A percentile compares a stretch with the other conserved stretches of the same genome.
phyloP scores from a whole-genome alignment of 1,140 invertebrate species.

The Acromyrmex echinatior region DNA sequence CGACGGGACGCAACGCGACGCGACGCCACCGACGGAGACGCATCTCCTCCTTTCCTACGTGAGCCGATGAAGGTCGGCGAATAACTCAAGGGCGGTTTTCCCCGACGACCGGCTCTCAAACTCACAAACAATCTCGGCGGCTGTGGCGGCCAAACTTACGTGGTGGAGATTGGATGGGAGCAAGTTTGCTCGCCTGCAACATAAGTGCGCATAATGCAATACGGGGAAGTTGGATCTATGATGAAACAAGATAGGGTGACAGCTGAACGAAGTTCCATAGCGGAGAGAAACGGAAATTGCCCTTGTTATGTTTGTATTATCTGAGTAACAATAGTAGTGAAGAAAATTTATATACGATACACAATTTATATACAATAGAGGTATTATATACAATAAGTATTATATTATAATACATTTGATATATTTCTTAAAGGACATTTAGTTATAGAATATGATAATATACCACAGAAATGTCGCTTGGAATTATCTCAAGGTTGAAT shows the following conservation, averaged over 20 bases:
- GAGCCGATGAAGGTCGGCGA: constrained; percentile 23
- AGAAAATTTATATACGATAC: not conserved
- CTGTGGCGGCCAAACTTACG: constrained; percentile 25
- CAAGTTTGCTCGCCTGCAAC: constrained; percentile 33
- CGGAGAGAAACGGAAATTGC: not conserved
- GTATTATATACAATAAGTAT: not conserved
- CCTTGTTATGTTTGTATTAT: not conserved
- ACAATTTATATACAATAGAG: not conserved
- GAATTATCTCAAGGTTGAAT: constrained; percentile 1
- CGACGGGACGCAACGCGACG: not conserved
- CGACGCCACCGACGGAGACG: constrained; percentile 5
- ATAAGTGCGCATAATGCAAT: constrained; percentile 53
- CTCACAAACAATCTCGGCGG: constrained; percentile 30
- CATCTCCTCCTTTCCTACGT: not conserved
- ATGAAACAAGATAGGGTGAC: constrained; percentile 11
- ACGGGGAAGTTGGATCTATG: constrained; percentile 34
- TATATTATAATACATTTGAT: not conserved
- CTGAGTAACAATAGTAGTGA: not conserved
- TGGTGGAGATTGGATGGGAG: constrained; percentile 42
- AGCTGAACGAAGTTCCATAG: not conserved
- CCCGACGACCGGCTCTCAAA: constrained; percentile 10
- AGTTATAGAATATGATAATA: not conserved
- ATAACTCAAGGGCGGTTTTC: constrained; percentile 35
- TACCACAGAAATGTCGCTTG: not conserved
- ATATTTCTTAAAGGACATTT: not conserved